phyloP scores from a whole-genome alignment of 2,888 invertebrate species.

The Heliconius cydno region DNA sequence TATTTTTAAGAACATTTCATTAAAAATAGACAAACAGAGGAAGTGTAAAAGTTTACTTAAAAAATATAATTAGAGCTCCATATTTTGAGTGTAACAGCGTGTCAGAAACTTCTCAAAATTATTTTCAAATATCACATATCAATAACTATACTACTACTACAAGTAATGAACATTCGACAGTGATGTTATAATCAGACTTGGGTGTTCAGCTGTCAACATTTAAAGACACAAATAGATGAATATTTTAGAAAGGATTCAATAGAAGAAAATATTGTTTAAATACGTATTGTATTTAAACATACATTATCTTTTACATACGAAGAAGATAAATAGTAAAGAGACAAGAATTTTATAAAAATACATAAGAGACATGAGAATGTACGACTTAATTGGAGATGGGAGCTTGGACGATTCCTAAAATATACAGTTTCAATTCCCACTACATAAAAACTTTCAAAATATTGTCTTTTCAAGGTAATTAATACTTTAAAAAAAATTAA shows the following conservation, averaged over 20 bases:
- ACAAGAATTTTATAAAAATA: not conserved
- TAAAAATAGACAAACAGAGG: not conserved
- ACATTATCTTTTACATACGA: not conserved
- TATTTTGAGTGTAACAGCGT: slow-evolving; percentile 30
- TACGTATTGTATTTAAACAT: too few relatives aligned
- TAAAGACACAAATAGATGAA: not conserved
- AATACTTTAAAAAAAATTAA: not conserved
- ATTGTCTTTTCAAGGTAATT: not conserved
- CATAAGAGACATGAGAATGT: not conserved
- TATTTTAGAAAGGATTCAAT: too few relatives aligned
- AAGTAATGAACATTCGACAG: slow-evolving; percentile 49
- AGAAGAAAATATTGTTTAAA: too few relatives aligned
- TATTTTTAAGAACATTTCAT: not conserved
- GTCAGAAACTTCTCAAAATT: slow-evolving; percentile 57
- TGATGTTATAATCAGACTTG: slow-evolving; percentile 50
- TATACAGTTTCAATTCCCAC: too few relatives aligned
- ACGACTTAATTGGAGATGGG: not conserved
- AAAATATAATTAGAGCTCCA: not conserved
- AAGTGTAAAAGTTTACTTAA: slow-evolving; percentile 12
- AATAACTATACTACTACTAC: slow-evolving; percentile 67
- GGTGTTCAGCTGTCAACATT: slow-evolving; percentile 32
- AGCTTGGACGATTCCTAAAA: not conserved
- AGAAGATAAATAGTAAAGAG: not conserved
- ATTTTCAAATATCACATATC: slow-evolving; percentile 81
- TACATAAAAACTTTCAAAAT: not conserved